Evolutionary conservation across 1,140 invertebrate species (phyloP), one percentile per base, ranked within the genome.

Genomic region (Manduca sexta): DNA sequence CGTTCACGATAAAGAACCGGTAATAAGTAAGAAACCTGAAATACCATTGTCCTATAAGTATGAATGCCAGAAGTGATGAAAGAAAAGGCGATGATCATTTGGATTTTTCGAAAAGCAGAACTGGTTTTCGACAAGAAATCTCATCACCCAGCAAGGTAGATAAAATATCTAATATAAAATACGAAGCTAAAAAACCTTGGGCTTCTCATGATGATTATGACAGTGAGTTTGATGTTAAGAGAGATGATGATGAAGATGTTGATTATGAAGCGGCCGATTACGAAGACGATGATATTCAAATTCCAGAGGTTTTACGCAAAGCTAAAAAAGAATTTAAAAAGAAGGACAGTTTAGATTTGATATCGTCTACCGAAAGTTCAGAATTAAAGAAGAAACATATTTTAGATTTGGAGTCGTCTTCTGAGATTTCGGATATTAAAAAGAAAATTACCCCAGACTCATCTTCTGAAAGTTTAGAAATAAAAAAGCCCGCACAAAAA

Each of bases 1-100:
- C 39, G 57, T 64, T n/a, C 48, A 51, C n/a, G 71, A 73, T 18
- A 74, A 70, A 46, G 58, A 69, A 54, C 53, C 60, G 33, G 15
- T 31, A 11, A 49, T 49, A 2, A 56, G 53, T 30, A 44, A 55
- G 18, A 73, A 64, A 45, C 42, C 44, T 49, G 55, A 60, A 42
- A 43, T 30, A 31, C 61, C 60, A 51, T 18, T 42, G 18, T 42
- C 37, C 38, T 21, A 56, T 48, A 49, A 56, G 33, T 52, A 46
- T 13, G 57, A 60, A 26, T n/a, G n/a, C 44, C 10, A 46, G 17
- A 12, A 60, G 59, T 45, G 63, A 56, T 30, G 50, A 62, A 54
- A 49, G 60, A 8, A 46, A 55, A 1, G 56, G 56, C 33, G 60
- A 63, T 35, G 61, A 59, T 14, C 55, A 59, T 40, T 42, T 45